Percentiles rank a stretch among this genome's conserved stretches.
These are phyloP conservation scores for Burhinus oedicnemus DNA, from an alignment of 2,113 vertebrate genomes.

Conservation along the genomic window DNA sequence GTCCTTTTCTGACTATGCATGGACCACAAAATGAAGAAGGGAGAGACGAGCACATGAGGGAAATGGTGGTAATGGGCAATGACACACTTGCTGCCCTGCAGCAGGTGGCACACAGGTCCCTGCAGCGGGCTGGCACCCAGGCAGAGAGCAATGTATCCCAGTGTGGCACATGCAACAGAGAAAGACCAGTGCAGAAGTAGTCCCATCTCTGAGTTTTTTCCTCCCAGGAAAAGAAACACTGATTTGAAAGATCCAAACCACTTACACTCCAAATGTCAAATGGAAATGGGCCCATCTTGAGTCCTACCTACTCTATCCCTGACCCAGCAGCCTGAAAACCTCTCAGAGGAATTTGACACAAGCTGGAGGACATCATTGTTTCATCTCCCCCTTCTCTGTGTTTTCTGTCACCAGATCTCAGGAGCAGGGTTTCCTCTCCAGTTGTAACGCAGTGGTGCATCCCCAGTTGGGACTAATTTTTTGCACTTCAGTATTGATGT, in stretches of 20 bases:
- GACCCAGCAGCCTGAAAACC: not conserved
- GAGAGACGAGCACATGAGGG: not conserved
- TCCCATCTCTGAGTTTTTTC: not conserved
- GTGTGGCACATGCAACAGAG: rapidly evolving
- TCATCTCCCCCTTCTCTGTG: not conserved
- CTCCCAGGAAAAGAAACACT: not conserved
- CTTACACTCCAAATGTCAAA: not conserved
- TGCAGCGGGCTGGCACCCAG: not conserved
- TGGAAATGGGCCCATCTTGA: not conserved
- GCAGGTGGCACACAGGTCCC: not conserved
- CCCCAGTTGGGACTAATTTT: not conserved
- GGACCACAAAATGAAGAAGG: not conserved
- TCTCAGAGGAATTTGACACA: not conserved
- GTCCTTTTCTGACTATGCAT: not conserved
- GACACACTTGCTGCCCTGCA: not conserved
- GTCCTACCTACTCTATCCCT: too few species aligned
- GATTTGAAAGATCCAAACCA: not conserved
- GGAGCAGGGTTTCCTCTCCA: not conserved
- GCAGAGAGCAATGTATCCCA: too few species aligned
- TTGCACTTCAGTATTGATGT: not conserved
- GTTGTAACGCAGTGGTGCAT: not conserved
- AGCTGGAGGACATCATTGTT: not conserved
- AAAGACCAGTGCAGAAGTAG: not conserved
- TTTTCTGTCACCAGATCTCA: not conserved
- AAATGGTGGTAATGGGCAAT: not conserved